Evolutionary conservation across 2,113 vertebrate genomes (phyloP).

Genomic region (Alligator sinensis): DNA sequence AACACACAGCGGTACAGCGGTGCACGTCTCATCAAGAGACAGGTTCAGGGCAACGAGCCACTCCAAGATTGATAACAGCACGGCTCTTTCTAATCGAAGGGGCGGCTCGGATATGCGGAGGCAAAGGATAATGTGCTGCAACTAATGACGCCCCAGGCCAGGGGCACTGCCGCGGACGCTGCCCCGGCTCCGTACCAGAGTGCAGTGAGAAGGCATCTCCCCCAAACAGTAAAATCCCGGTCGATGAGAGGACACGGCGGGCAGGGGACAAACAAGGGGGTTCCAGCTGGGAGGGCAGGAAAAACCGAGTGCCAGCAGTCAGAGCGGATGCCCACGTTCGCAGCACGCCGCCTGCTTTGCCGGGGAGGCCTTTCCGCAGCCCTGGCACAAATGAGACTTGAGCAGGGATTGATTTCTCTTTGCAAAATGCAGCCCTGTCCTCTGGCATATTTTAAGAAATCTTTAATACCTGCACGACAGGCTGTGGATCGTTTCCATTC

Average conservation of each 20-base stretch:
- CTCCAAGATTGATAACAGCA: not conserved
- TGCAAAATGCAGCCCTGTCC: not conserved
- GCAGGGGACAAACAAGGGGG: fast-evolving
- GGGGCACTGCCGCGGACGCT: too few species aligned
- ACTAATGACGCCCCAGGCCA: not conserved
- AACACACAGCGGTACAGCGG: not conserved
- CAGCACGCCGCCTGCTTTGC: too few species aligned
- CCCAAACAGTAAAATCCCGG: too few species aligned
- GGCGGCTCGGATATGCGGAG: not conserved
- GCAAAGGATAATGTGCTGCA: not conserved
- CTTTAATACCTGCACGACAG: not conserved
- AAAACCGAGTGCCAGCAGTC: fast-evolving
- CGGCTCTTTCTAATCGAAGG: not conserved
- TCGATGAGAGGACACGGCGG: not conserved
- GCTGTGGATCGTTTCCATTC: not conserved
- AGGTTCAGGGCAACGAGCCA: not conserved
- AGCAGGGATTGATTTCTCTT: not conserved
- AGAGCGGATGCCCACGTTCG: fast-evolving
- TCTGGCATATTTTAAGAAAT: not conserved
- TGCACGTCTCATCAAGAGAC: not conserved
- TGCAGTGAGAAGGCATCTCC: not conserved
- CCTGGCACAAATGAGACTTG: fast-evolving
- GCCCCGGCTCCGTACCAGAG: not conserved
- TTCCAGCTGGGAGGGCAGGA: not conserved
- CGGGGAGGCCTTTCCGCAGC: not conserved